Conservation (phyloP, 2,888 invertebrate genomes). For the Acleris holmiana region DNA sequence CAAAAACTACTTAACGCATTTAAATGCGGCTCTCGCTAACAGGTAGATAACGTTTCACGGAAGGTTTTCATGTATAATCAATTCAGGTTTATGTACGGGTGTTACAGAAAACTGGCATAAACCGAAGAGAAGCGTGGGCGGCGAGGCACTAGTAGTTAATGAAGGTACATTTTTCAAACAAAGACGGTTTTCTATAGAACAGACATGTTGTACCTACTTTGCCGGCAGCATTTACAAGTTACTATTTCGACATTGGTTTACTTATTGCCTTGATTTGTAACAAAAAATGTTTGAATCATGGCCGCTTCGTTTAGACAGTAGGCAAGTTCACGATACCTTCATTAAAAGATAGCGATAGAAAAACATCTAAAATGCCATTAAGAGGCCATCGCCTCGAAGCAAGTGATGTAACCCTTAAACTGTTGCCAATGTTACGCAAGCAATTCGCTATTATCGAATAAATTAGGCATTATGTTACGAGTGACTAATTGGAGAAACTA, state of each 20-base stretch:
- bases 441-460: slow-evolving; percentile 22
- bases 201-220: no score
- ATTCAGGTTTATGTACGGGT: no score
- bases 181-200: no score
- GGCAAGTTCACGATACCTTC: slow-evolving; percentile 41
- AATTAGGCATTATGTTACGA: slow-evolving; percentile 23
- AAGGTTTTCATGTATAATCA: no score
- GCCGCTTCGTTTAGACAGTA: background rate
- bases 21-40: no score
- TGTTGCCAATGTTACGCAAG: slow-evolving; percentile 32
- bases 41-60: no score
- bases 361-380: slow-evolving; percentile 44
- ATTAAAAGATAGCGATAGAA: slow-evolving; percentile 43
- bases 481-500: slow-evolving; percentile 17
- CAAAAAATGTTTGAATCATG: slow-evolving; percentile 14
- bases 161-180: no score
- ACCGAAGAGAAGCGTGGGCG: no score
- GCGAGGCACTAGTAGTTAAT: no score
- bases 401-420: slow-evolving; percentile 44
- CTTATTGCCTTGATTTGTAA: background rate
- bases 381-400: slow-evolving; percentile 49
- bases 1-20: no score
- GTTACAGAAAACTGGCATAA: no score
- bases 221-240: no score
- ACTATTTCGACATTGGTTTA: background rate